phyloP scores from a whole-genome alignment of 1,140 invertebrate species.

The Pseudobourletiella spinata region DNA sequence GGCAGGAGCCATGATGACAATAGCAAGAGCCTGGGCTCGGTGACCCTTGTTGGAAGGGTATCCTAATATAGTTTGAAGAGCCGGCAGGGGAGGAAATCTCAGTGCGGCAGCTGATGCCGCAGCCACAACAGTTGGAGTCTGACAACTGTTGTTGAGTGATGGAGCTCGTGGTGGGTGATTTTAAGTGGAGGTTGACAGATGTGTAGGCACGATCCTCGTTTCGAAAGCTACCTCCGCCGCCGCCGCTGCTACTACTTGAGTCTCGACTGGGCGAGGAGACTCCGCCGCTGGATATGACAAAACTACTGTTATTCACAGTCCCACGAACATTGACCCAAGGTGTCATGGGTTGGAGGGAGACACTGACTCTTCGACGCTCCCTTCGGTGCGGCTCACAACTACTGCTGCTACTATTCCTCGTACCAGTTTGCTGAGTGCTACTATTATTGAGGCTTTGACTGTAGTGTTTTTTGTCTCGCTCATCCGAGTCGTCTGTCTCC shows the following conservation, averaged over 20 bases:
- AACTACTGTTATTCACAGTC: conserved; percentile 8
- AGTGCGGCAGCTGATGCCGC: no score
- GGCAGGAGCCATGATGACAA: no score
- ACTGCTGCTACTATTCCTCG: background rate
- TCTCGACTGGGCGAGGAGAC: no score
- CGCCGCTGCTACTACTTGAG: background rate
- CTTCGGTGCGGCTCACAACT: background rate
- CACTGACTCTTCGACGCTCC: background rate
- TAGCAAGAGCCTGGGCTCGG: no score
- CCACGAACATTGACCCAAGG: conserved; percentile 1
- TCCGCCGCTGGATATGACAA: no score
- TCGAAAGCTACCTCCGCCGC: background rate
- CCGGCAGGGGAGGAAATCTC: no score
- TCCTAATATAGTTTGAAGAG: no score
- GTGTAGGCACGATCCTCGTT: conserved; percentile 16
- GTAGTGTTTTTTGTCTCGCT: background rate
- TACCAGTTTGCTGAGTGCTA: background rate
- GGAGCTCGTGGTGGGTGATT: conserved; percentile 9
- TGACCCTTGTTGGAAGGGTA: no score
- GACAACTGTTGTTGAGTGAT: background rate
- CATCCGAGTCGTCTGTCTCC: conserved; percentile 10
- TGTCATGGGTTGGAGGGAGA: conserved; percentile 17
- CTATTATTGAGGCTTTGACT: background rate
- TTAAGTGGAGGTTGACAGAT: conserved; percentile 19
- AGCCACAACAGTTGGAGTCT: no score